These are phyloP conservation scores for Danaus melanippus DNA, from an alignment of 1,140 invertebrate species.

Conservation along the genomic window DNA sequence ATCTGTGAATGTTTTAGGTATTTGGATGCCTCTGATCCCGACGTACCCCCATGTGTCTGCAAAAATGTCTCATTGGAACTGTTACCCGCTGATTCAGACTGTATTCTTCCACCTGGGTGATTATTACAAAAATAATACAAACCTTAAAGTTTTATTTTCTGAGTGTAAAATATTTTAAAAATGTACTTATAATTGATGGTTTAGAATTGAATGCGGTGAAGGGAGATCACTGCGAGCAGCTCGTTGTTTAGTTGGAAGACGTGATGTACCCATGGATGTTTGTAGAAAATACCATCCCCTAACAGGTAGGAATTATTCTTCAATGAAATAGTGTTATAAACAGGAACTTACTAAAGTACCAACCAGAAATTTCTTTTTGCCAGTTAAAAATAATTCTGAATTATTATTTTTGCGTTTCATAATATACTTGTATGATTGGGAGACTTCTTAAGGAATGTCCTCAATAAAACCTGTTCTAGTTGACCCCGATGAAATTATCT, in stretches of 20 bases:
- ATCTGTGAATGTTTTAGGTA: conserved; percentile 30
- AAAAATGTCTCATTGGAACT: conserved; percentile 55
- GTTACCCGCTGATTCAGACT: conserved; percentile 54
- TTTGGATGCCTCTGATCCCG: conserved; percentile 52
- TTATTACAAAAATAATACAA: conserved; percentile 6
- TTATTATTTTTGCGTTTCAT: too few species aligned
- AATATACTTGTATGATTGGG: too few species aligned
- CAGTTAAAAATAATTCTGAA: neutral
- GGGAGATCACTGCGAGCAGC: conserved; percentile 51
- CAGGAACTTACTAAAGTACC: neutral
- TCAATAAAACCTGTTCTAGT: too few species aligned
- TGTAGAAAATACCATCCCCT: conserved; percentile 62
- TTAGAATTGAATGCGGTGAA: conserved; percentile 56
- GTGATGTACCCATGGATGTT: conserved; percentile 60
- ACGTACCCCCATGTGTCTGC: conserved; percentile 51
- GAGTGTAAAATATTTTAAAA: neutral
- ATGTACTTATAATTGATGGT: conserved; percentile 10
- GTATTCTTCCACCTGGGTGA: conserved; percentile 57
- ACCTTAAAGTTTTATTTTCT: too few species aligned
- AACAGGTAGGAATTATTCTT: conserved; percentile 36
- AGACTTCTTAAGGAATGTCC: too few species aligned
- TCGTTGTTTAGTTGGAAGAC: conserved; percentile 50
- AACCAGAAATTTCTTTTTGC: neutral
- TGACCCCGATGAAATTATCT: too few species aligned
- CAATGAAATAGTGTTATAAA: too few species aligned